A percentile compares a stretch with the other conserved stretches of the same genome.
Evolutionary conservation across 2,113 vertebrate genomes (phyloP).

Genomic region (Coptodon bakossiorum): DNA sequence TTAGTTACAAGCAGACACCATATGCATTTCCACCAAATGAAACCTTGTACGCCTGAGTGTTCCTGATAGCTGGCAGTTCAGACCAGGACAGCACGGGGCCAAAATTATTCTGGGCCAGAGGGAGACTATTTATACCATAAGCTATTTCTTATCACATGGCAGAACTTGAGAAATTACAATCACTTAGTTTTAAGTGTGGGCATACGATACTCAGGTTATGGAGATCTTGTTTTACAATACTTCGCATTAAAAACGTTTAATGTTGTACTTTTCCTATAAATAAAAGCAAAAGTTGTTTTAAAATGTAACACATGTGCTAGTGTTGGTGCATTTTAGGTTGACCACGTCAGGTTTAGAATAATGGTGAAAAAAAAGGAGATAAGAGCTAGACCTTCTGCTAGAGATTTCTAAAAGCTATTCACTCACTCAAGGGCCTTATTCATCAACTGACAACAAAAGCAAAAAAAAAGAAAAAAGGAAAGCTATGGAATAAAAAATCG

Average conservation of each 20-base stretch:
- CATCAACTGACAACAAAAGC: background rate
- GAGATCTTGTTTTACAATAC: background rate
- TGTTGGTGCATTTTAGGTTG: background rate
- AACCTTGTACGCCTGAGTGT: constrained; percentile 39
- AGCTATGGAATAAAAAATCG: background rate
- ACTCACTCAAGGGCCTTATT: background rate
- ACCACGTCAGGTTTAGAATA: background rate
- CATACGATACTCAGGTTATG: background rate
- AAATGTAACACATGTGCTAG: background rate
- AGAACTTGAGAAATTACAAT: constrained; percentile 7
- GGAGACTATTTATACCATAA: constrained; percentile 36
- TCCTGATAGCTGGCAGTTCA: constrained; percentile 41
- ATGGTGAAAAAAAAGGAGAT: background rate
- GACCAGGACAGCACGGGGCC: constrained; percentile 10
- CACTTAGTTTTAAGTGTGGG: background rate
- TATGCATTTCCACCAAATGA: constrained; percentile 32
- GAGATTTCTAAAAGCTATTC: background rate
- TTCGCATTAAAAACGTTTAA: background rate
- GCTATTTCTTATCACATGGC: constrained; percentile 27
- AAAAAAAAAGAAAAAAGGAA: background rate
- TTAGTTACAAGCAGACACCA: background rate
- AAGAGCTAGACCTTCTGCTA: background rate
- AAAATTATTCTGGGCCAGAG: constrained; percentile 34
- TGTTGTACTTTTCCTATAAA: background rate
- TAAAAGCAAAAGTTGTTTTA: background rate